Conservation (phyloP, 2,113 vertebrate genomes). For the Hydrochoerus hydrochaeris region DNA sequence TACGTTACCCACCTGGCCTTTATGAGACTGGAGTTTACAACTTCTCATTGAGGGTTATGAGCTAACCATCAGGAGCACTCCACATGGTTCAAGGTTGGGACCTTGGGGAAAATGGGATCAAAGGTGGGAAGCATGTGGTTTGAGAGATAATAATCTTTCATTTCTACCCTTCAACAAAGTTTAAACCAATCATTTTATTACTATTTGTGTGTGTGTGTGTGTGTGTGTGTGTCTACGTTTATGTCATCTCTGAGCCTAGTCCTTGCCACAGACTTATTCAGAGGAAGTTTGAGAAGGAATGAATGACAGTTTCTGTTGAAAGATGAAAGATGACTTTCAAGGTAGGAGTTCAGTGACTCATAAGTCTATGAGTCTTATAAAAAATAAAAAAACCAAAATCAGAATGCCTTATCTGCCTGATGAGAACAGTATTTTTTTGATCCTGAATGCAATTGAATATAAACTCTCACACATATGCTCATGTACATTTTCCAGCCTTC, state of each 20-base stretch:
- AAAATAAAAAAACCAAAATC: not conserved
- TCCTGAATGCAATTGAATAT: not conserved
- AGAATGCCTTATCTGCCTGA: not conserved
- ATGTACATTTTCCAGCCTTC: not conserved
- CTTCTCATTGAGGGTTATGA: not conserved
- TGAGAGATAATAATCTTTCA: slow-evolving; percentile 10
- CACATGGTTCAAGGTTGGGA: not conserved
- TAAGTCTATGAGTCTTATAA: not conserved
- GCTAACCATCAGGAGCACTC: not conserved
- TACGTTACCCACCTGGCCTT: not conserved
- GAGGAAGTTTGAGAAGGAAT: not conserved
- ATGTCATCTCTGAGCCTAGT: not conserved
- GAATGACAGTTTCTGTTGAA: not conserved
- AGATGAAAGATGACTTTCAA: slow-evolving; percentile 12
- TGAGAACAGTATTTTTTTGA: not conserved
- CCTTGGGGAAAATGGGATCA: not conserved
- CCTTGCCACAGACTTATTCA: not conserved
- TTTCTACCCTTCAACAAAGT: not conserved
- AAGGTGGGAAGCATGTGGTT: not conserved
- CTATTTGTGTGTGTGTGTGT: not conserved
- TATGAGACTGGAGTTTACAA: not conserved
- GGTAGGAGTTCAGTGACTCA: not conserved
- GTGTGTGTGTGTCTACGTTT: not conserved
- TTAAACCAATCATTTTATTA: not conserved
- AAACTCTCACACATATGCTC: not conserved